A percentile compares a stretch with the other conserved stretches of the same genome.
Evolutionary conservation across 2,797 vertebrate species (phyloP).

Genomic region (Cephalopachus bancanus): DNA sequence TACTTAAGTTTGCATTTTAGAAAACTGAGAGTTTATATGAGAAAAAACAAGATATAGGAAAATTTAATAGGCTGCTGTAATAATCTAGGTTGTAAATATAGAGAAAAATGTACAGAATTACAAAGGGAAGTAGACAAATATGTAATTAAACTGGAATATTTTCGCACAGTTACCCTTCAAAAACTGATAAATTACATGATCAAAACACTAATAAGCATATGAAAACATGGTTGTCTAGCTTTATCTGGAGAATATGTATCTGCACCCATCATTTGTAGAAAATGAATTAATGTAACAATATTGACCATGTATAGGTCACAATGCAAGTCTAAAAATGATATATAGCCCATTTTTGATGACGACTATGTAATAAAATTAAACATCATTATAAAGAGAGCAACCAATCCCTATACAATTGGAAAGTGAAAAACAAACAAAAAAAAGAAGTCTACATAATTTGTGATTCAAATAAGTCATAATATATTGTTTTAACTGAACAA

Average conservation of each 20-base stretch:
- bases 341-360: neutral
- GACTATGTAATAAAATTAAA: constrained; percentile 32
- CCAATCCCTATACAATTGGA: neutral
- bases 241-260: neutral
- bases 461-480: constrained; percentile 31
- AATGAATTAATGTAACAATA: neutral
- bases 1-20: neutral
- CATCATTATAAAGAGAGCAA: neutral
- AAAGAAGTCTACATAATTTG: neutral
- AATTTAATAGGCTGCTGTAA: neutral
- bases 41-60: neutral
- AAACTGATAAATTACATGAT: neutral
- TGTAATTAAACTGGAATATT: neutral
- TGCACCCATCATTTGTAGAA: neutral
- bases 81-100: constrained; percentile 26
- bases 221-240: neutral
- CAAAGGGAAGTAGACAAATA: neutral
- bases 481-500: neutral
- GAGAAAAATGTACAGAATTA: neutral
- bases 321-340: constrained; percentile 18
- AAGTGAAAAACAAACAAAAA: neutral
- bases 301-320: neutral
- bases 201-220: neutral
- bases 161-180: neutral
- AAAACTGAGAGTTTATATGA: neutral